Evolutionary conservation across 2,888 invertebrate species (phyloP).

Genomic region (Apeira syringaria): DNA sequence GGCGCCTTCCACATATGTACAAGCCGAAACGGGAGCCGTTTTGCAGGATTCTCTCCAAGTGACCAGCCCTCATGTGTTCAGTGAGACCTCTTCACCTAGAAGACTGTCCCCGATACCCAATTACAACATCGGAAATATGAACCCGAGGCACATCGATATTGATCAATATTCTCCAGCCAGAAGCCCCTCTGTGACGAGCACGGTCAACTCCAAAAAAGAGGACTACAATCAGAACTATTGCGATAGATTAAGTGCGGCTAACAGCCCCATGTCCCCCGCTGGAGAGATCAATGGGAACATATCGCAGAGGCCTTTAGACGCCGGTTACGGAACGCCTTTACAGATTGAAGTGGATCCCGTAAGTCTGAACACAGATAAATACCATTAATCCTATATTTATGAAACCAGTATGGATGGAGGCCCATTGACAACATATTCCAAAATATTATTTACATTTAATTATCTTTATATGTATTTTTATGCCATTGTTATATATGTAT

Average conservation of each 20-base stretch:
- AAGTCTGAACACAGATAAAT: conserved; percentile 54
- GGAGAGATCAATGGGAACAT: conserved; percentile 70
- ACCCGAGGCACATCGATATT: conserved; percentile 74
- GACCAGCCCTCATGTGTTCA: conserved; percentile 71
- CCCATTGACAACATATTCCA: background rate
- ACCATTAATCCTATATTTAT: conserved; percentile 29
- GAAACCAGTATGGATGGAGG: conserved; percentile 19
- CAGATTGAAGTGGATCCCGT: conserved; percentile 88
- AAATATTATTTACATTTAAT: conserved; percentile 12
- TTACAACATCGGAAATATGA: conserved; percentile 80
- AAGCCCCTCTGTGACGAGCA: conserved; percentile 60
- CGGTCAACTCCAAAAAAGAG: conserved; percentile 65
- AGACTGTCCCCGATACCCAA: conserved; percentile 73
- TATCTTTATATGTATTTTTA: conserved; percentile 14
- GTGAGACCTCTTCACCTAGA: conserved; percentile 70
- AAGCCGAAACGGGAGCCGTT: conserved; percentile 33
- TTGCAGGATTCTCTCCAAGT: conserved; percentile 47
- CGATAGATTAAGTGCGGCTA: conserved; percentile 61
- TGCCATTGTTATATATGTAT: conserved; percentile 6
- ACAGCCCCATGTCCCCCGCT: conserved; percentile 62
- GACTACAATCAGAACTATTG: conserved; percentile 74
- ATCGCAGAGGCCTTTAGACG: conserved; percentile 54
- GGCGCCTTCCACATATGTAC: conserved; percentile 33
- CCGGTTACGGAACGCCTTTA: conserved; percentile 79
- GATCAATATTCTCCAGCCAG: conserved; percentile 55